Evolutionary conservation across 2,888 invertebrate genomes (phyloP), one percentile per base, ranked within the genome.

Genomic region (Leptodirus hochenwartii): DNA sequence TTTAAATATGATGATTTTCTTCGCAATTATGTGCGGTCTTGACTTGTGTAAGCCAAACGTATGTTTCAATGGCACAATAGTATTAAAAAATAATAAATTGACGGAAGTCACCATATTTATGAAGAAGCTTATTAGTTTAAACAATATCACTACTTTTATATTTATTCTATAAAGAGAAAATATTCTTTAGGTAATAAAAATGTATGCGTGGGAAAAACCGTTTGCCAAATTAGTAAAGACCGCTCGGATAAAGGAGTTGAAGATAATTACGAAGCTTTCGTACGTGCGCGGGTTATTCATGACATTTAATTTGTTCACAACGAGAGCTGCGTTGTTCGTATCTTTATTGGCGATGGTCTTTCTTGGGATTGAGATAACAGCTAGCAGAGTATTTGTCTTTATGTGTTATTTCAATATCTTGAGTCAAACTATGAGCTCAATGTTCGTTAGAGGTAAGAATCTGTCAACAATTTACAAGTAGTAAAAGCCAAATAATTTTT

Each of bases 241-340:
- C 2, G 64, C 74, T 0, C 51, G 78, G 41, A 50, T 47, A 47
- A 59, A 62, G 34, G 56, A 72, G 41, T 36, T 68, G 28, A 59
- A 55, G 36, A 61, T 72, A 38, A 64, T 77, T 0, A 62, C 54
- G 13, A 66, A 65, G 24, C 67, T 69, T 1, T 69, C 71, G 0
- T 66, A 69, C 36, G 58, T 76, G 8, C 59, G 77, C 33, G 72
- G 69, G 0, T 47, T 75, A 9, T 72, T 73, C 44, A 63, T 78
- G 56, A 75, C 78, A 0, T 77, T 78, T 47, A 75, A 79, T 50
- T 54, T 87, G 13, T 85, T 82, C 43, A 78, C 84, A 0, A 78
- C 82, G 12, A 69, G 87, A 45, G 59, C 80, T 14, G 76, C 87
- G 0, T 58, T 85, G 1, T 81, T 79, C 45, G 59, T 74, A 27